Conservation (phyloP, 2,888 invertebrate genomes). For the Anthophora plumipes region DNA sequence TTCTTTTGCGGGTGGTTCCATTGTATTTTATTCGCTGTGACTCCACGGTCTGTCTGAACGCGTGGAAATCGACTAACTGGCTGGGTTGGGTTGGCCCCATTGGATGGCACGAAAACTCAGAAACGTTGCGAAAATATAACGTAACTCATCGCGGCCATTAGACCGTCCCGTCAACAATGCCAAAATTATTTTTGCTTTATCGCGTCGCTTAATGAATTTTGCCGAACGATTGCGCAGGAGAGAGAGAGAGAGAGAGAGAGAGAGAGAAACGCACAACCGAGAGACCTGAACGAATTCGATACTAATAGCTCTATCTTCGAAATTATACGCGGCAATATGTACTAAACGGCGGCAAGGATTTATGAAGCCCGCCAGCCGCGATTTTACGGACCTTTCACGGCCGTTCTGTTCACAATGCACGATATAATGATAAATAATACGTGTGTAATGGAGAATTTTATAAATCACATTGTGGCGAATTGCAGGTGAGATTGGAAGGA, state of each 20-base stretch:
- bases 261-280: background rate
- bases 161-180: constrained; percentile 43
- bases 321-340: background rate
- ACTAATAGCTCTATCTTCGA: background rate
- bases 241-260: too few relatives aligned
- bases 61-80: constrained; percentile 17
- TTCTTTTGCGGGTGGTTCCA: background rate
- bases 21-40: constrained; percentile 12
- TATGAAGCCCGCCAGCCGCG: background rate
- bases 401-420: background rate
- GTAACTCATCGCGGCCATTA: constrained; percentile 53
- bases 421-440: background rate
- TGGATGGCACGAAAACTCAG: background rate
- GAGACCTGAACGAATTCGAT: background rate
- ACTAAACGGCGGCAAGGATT: background rate
- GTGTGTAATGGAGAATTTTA: background rate
- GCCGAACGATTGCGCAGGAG: constrained; percentile 5
- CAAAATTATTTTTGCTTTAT: constrained; percentile 68
- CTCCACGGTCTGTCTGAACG: background rate
- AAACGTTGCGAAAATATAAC: constrained; percentile 32
- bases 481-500: too few relatives aligned
- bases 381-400: background rate
- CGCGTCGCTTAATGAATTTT: constrained; percentile 67
- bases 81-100: background rate
- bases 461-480: background rate